phyloP scores from a whole-genome alignment of 2,888 invertebrate genomes.

The Tipula unca region DNA sequence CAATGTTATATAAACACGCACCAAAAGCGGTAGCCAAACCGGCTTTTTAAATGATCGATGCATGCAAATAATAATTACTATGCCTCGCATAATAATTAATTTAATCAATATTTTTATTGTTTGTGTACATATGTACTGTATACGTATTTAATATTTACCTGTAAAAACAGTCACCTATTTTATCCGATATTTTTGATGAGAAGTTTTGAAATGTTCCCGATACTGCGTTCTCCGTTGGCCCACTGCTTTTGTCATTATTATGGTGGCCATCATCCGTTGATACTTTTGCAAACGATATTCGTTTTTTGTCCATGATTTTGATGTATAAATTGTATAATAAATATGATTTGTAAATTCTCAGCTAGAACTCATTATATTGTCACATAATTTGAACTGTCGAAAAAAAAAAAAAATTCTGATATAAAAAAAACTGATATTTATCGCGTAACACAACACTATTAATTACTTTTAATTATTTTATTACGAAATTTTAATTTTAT shows the following conservation, averaged over 20 bases:
- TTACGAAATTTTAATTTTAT: neutral
- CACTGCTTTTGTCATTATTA: neutral
- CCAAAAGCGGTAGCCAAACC: neutral
- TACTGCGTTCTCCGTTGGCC: neutral
- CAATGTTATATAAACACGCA: neutral
- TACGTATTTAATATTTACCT: neutral
- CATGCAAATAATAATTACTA: neutral
- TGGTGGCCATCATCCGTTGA: neutral
- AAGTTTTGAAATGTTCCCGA: neutral
- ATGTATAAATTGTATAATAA: neutral
- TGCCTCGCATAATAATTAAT: too few relatives aligned
- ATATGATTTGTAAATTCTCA: neutral
- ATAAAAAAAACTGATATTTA: too few relatives aligned
- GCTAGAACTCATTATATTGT: neutral
- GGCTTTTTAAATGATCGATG: neutral
- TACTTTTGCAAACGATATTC: neutral
- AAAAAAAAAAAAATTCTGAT: neutral
- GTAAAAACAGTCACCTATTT: neutral
- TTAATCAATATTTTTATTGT: too few relatives aligned
- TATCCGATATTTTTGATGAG: neutral
- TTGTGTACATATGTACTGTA: neutral
- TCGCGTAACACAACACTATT: too few relatives aligned
- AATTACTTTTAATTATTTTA: too few relatives aligned
- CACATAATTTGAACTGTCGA: neutral
- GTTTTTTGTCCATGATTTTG: neutral